Evolutionary conservation across 2,888 invertebrate species (phyloP).

Genomic region (Pollenia angustigena): DNA sequence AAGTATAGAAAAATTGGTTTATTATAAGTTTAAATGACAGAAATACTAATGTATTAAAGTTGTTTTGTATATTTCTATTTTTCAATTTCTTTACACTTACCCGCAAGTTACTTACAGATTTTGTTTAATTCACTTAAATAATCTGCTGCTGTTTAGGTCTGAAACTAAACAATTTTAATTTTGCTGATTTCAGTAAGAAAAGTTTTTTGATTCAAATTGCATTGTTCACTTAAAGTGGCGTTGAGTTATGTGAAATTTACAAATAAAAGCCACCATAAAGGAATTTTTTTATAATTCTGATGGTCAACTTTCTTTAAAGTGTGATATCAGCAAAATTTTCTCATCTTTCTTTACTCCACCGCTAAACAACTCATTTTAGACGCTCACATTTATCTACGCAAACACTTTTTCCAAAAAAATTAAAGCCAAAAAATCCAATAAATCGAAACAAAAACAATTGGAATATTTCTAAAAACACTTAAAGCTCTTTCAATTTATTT

Average conservation of each 20-base stretch:
- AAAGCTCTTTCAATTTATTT: background rate
- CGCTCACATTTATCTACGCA: slow-evolving; percentile 40
- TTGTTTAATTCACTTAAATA: slow-evolving; percentile 17
- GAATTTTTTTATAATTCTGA: slow-evolving; percentile 32
- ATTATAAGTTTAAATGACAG: too few relatives aligned
- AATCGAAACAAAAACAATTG: background rate
- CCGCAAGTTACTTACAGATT: background rate
- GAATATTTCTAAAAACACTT: background rate
- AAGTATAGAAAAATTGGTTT: too few relatives aligned
- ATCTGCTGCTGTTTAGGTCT: background rate
- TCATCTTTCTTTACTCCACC: slow-evolving; percentile 22
- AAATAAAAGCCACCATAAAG: slow-evolving; percentile 16
- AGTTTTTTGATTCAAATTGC: slow-evolving; percentile 1
- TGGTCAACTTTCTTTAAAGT: slow-evolving; percentile 62
- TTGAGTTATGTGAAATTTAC: background rate
- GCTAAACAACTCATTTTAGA: slow-evolving; percentile 29
- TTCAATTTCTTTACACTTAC: background rate
- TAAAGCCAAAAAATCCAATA: background rate
- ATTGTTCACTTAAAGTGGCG: background rate
- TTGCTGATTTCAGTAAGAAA: background rate
- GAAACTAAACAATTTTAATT: slow-evolving; percentile 4
- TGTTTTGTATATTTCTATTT: background rate
- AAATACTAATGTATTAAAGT: background rate
- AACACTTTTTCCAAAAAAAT: slow-evolving; percentile 1
- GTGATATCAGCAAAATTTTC: slow-evolving; percentile 62